Base-by-base conservation (phyloP, 2,113 vertebrate genomes). In the Progne subis region DNA sequence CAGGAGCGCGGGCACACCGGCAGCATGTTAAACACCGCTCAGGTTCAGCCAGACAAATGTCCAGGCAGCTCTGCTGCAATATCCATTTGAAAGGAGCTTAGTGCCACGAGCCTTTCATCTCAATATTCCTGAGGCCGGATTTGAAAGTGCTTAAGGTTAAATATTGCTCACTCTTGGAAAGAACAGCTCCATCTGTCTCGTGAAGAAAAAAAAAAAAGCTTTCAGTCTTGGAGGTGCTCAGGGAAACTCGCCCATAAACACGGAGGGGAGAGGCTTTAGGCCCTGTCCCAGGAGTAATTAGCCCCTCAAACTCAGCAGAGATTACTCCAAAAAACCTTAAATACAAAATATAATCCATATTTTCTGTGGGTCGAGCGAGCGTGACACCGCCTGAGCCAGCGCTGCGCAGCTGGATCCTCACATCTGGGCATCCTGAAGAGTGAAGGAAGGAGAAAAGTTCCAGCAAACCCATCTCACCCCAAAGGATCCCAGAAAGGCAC, bases 61-160 rank as follows among this genome's bases (percentile, higher is more conserved):
- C 97, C 93, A 81, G 82, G 81, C 86, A 85, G 92, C 91, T 80
- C 85, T 75, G 71, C 95, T 97, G 90, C 82, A 95, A 95, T 90
- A 91, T 89, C 95, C 94, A 93, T 95, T 88, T 94, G 95, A 94
- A 94, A 94, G 94, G 64, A 95, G 92, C 94, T 97, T 81, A 94
- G 96, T 95, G 90, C 93, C 77, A 95, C 29, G 19, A 96, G 93
- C 72, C 91, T 96, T 96, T 96, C 95, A 97, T 96, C 90, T 96
- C 96, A 95, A 94, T 96, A 96, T 94, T 97, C 96, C 94, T 91
- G 79, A 92, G 85, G 91, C 96, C 31, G 88, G 93, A 96, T 94
- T 96, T 97, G 95, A 97, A 92, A 96, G 94, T 85, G 93, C 94
- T 93, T 95, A 94, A 97, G 96, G 96, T 97, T 96, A 96, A 96